A percentile compares a stretch with the other conserved stretches of the same genome.
Conservation (phyloP, 1,140 invertebrate genomes). For the Drosophila pachea region DNA sequence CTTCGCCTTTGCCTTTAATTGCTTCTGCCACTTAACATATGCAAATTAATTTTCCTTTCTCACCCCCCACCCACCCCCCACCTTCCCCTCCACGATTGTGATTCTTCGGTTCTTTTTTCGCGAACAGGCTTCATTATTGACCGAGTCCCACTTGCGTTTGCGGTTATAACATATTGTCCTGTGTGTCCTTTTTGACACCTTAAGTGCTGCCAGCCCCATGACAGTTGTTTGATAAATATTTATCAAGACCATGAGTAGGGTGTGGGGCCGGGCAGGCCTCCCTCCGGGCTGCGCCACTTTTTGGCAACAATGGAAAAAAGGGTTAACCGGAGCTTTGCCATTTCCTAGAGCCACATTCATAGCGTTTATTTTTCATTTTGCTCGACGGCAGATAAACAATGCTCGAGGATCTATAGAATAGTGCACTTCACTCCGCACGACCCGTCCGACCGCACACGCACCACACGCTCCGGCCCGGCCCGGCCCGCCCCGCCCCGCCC, state of each 20-base stretch:
- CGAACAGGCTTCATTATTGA: slow-evolving; percentile 12
- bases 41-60: slow-evolving; percentile 70
- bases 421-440: slow-evolving; percentile 25
- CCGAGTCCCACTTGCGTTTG: slow-evolving; percentile 16
- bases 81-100: not conserved
- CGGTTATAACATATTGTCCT: slow-evolving; percentile 31
- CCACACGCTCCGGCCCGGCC: slow-evolving; percentile 9
- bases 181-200: slow-evolving; percentile 46
- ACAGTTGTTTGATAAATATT: slow-evolving; percentile 71
- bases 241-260: slow-evolving; percentile 40
- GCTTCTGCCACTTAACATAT: slow-evolving; percentile 76
- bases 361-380: slow-evolving; percentile 44
- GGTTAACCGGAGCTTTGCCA: slow-evolving; percentile 37
- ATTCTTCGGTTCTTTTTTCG: slow-evolving; percentile 1
- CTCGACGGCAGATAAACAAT: slow-evolving; percentile 51
- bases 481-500: too few relatives aligned
- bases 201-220: slow-evolving; percentile 45
- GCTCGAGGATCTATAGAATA: slow-evolving; percentile 1
- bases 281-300: slow-evolving; percentile 16
- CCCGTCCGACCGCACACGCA: too few relatives aligned
- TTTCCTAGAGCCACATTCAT: slow-evolving; percentile 15
- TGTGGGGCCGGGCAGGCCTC: too few relatives aligned
- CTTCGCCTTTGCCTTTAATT: slow-evolving; percentile 54
- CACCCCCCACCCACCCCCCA: too few relatives aligned
- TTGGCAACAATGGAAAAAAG: slow-evolving; percentile 32